phyloP scores from a whole-genome alignment of 2,888 invertebrate genomes.

The Germaria angustata region DNA sequence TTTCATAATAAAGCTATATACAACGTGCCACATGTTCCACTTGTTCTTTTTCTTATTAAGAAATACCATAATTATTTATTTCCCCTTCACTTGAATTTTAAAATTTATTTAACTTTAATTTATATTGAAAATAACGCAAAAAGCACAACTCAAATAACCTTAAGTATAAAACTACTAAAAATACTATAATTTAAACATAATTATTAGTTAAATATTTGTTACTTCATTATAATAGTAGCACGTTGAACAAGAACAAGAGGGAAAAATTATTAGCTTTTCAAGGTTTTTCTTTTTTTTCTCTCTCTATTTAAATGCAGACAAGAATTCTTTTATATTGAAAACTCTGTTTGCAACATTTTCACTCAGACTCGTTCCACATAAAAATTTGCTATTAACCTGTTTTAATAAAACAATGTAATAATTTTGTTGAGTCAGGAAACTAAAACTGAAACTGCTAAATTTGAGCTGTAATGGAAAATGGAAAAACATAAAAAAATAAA shows the following conservation, averaged over 20 bases:
- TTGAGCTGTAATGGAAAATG: constrained; percentile 3
- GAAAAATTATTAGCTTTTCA: constrained; percentile 36
- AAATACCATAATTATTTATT: not conserved
- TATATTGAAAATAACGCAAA: constrained; percentile 18
- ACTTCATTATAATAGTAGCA: constrained; percentile 14
- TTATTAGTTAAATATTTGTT: constrained; percentile 37
- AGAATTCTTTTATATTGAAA: not conserved
- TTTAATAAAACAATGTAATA: constrained; percentile 60
- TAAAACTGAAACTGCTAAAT: not conserved
- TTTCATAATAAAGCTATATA: no score
- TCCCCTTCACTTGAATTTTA: constrained; percentile 41
- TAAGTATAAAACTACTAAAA: not conserved
- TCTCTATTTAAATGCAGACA: not conserved
- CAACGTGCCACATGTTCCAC: no score
- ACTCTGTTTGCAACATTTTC: not conserved
- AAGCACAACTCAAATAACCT: not conserved
- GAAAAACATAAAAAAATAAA: constrained; percentile 28
- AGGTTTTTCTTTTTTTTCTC: constrained; percentile 38
- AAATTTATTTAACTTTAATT: constrained; percentile 46
- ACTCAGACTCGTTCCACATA: not conserved
- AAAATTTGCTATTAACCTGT: constrained; percentile 62
- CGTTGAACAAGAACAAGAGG: not conserved
- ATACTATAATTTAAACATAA: constrained; percentile 51
- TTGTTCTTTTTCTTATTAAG: not conserved
- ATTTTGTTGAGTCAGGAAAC: constrained; percentile 33